These are phyloP conservation scores for Drosophila lini DNA, from an alignment of 1,140 invertebrate genomes.

Conservation along the genomic window DNA sequence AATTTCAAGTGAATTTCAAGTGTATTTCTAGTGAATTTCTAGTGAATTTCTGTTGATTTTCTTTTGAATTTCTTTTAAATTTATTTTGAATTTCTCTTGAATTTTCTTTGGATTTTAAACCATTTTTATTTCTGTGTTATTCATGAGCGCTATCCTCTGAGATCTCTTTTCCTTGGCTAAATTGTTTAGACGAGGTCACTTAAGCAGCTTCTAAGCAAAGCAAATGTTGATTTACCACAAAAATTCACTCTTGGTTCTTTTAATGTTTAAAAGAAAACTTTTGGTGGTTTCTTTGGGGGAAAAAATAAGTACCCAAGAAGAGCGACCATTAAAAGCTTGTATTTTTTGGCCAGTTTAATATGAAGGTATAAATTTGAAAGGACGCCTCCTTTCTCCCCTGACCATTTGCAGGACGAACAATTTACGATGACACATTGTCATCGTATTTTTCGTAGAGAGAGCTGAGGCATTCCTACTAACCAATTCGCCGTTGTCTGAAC, in stretches of 20 bases:
- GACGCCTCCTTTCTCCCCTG: background rate
- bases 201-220: constrained; percentile 36
- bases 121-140: constrained; percentile 38
- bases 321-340: constrained; percentile 7
- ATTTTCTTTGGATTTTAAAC: constrained; percentile 31
- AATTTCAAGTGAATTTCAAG: background rate
- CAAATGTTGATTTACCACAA: constrained; percentile 41
- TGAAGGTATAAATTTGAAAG: constrained; percentile 70
- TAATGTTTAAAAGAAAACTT: constrained; percentile 9
- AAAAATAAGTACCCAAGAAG: background rate
- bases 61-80: too few relatives aligned
- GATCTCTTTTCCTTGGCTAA: background rate
- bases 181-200: constrained; percentile 20
- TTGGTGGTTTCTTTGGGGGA: too few relatives aligned
- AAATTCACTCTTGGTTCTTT: background rate
- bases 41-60: too few relatives aligned
- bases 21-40: too few relatives aligned
- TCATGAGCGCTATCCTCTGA: constrained; percentile 1
- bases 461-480: constrained; percentile 41
- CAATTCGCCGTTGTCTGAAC: constrained; percentile 52
- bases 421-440: constrained; percentile 70
- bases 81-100: too few relatives aligned
- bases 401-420: constrained; percentile 46
- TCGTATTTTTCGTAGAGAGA: constrained; percentile 41
- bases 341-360: constrained; percentile 50